A percentile compares a stretch with the other conserved stretches of the same genome.
phyloP scores from a whole-genome alignment of 2,888 invertebrate species.

The Caenorhabditis sp. region DNA sequence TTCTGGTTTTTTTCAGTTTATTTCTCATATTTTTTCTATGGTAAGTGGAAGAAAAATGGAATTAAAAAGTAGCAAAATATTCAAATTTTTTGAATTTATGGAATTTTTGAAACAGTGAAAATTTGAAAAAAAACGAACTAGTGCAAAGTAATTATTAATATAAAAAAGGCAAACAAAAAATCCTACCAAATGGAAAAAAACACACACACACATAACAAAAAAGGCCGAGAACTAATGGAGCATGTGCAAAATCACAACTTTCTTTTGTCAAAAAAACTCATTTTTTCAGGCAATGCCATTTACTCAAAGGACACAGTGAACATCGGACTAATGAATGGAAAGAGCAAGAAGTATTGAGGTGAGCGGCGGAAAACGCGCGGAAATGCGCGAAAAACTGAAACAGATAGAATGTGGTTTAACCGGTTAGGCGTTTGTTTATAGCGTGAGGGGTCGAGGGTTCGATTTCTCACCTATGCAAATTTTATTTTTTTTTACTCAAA shows the following conservation, averaged over 20 bases:
- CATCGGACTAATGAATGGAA: slow-evolving; percentile 59
- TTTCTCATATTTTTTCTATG: too few species aligned
- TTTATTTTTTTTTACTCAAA: too few species aligned
- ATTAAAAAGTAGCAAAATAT: too few species aligned
- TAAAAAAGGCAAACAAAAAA: neutral
- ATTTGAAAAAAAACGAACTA: too few species aligned
- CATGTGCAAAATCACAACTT: neutral
- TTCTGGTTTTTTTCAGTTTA: too few species aligned
- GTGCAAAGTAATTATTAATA: neutral
- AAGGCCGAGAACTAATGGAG: neutral
- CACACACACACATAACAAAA: neutral
- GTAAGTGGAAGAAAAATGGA: too few species aligned
- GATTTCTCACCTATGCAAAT: too few species aligned
- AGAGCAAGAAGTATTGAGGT: slow-evolving; percentile 53
- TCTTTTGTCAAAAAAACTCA: neutral
- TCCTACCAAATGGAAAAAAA: neutral
- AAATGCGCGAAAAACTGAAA: neutral
- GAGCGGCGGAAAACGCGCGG: neutral
- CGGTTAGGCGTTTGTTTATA: too few species aligned
- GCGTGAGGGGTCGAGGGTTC: too few species aligned
- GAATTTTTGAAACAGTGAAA: too few species aligned
- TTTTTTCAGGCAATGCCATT: slow-evolving; percentile 54
- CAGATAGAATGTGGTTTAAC: too few species aligned
- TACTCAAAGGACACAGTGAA: slow-evolving; percentile 58
- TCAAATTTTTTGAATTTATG: too few species aligned